phyloP scores from a whole-genome alignment of 2,113 vertebrate species.

The Oryctolagus cuniculus region mOryCun1.1 NC_091441.1:116938501-116939000 shows the following conservation, averaged over 20 bases:
- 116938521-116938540: background rate
- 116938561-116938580: background rate
- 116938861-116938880: background rate
- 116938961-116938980: background rate
- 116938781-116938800: background rate
- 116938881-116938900: background rate
- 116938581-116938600: constrained; percentile 11
- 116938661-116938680: background rate
- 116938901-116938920: background rate
- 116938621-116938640: background rate
- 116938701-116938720: background rate
- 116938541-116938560: background rate
- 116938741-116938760: background rate
- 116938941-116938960: no score
- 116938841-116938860: background rate
- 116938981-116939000: background rate
- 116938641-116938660: background rate
- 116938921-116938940: background rate
- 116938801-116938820: background rate
- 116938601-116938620: background rate
- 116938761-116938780: background rate
- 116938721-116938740: background rate
- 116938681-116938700: background rate
- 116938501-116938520: background rate
- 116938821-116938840: constrained; percentile 23